Base-by-base conservation (phyloP, 2,113 vertebrate genomes). In the mouse (Mus musculus) region DNA sequence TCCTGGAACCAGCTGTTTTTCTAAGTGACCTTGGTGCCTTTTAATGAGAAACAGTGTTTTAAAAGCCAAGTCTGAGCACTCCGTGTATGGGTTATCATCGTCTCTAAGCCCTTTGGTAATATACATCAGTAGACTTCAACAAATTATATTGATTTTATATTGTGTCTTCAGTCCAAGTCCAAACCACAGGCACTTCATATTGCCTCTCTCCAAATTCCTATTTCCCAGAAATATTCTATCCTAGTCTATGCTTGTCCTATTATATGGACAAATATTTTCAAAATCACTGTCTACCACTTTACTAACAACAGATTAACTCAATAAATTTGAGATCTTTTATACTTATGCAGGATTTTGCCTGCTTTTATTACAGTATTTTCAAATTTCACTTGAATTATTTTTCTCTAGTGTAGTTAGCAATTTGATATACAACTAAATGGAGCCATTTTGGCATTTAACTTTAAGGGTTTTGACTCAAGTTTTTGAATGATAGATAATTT, bases 361-460 rank as follows among this genome's bases (percentile, higher is more conserved):
- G 33, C 30, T 81, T 89, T 80, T 52, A 87, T 93, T 73, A 84
- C 36, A 59, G 52, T 46, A 10, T 63, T 95, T 93, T 81, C 7
- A 76, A 93, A 89, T 86, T 65, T 71, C 89, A 89, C 24, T 65
- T 91, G 46, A 85, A 59, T 93, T n/a, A 42, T 42, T 85, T 81
- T 85, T 28, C 19, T 90, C 20, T 61, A 11, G 42, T 56, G 3
- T 56, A 87, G 20, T 73, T 84, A 59, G 46, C 46, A 84, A 77
- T 87, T 52, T 88, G 26, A 56, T 30, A 65, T 54, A 76, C 12
- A 88, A 26, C 85, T 82, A 93, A 56, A 63, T 89, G 69, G 3
- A 73, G 10, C 36, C n/a, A 14, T 73, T 16, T 56, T 61, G 92
- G n/a, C 46, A 56, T 78, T 97, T 93, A 88, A 72, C 63, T 93